Evolutionary conservation across 2,113 vertebrate species (phyloP).

Genomic region (Gavialis gangeticus): DNA sequence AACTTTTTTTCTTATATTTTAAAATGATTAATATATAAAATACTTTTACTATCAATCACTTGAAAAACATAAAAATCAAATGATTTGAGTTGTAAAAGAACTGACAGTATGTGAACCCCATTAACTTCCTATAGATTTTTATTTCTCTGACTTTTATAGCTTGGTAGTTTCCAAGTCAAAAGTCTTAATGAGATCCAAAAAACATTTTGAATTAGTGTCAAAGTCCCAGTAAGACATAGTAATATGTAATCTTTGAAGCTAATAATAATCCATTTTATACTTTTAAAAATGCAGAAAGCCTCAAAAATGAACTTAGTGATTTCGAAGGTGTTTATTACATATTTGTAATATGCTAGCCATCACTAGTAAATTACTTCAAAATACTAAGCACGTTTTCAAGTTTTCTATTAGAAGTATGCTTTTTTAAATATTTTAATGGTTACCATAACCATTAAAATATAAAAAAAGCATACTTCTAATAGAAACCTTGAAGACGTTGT

Average conservation of each 20-base stretch:
- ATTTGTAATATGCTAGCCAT: neutral
- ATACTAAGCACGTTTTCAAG: neutral
- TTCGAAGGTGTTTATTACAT: neutral
- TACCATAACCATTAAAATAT: too few species aligned
- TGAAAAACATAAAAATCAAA: neutral
- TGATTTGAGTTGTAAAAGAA: constrained; percentile 1
- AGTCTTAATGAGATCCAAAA: neutral
- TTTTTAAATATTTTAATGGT: neutral
- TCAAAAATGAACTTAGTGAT: neutral
- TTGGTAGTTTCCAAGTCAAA: neutral
- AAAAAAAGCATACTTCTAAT: too few species aligned
- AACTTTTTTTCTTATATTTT: too few species aligned
- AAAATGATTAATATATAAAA: neutral
- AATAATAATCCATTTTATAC: neutral
- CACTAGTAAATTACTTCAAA: neutral
- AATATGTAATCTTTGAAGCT: neutral
- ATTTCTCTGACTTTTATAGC: neutral
- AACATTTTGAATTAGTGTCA: neutral
- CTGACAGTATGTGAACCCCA: neutral
- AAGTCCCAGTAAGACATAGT: neutral
- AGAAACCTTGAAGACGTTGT: too few species aligned
- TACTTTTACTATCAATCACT: neutral
- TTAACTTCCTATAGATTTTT: neutral
- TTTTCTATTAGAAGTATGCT: neutral
- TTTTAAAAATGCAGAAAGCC: neutral